Evolutionary conservation across 64 coral and sea anemone genomes (phyloP), one percentile per base, ranked within the genome.

Genomic region (Dendronephthya gigantea): DNA sequence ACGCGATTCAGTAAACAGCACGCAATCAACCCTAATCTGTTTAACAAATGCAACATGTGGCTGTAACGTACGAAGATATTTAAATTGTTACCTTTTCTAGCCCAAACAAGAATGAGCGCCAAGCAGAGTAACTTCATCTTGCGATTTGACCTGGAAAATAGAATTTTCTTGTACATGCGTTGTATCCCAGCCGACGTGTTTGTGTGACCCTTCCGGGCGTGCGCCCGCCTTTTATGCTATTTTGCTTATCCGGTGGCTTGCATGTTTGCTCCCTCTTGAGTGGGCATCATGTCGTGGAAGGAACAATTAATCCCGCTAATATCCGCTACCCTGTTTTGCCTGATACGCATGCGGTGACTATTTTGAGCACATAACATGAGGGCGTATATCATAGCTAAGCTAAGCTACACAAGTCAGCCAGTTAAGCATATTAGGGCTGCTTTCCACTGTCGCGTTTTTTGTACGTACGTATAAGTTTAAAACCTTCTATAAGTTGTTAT

Each of bases 231-330:
- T 62, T 62, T 62, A 62, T 62, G 10, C 55, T 62, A 62, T 62
- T 62, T 62, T 62, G 55, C 55, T 62, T 62, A 62, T 62, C 55
- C 55, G 55, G 55, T 62, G 55, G 55, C 25, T 62, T 62, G 55
- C 25, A 23, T 62, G 55, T 62, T 62, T 62, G 55, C 55, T 62
- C 55, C 55, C 55, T 62, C 55, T 62, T 62, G 55, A 62, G 55
- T 62, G 55, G 55, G 55, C 55, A 62, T 62, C 17, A 62, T 62
- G 25, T 62, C 55, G 55, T 62, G 55, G 55, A 62, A 62, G 55
- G 55, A 62, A 62, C 25, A 62, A 62, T 62, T 62, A 62, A 62
- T 62, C 55, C 50, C 55, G 55, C 55, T 62, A 62, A 62, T 62
- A 62, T 62, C 55, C 55, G 55, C 55, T 22, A 62, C 55, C 5